phyloP scores from a whole-genome alignment of 2,113 vertebrate genomes.

The Bucco capensis region DNA sequence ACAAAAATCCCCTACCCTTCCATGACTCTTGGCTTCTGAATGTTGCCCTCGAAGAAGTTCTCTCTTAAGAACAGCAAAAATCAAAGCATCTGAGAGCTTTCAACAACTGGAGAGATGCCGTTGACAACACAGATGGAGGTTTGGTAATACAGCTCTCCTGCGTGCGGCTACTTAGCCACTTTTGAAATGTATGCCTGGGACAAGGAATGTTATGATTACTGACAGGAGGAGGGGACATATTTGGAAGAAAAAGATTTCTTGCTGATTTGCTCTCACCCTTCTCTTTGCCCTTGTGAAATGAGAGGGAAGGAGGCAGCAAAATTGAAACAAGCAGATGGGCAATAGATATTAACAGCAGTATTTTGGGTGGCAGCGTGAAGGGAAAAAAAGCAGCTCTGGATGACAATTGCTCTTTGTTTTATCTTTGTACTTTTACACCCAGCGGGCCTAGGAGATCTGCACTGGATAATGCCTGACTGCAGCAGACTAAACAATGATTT shows the following conservation, averaged over 20 bases:
- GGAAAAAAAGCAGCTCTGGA: background rate
- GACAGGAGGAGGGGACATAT: background rate
- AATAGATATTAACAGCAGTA: background rate
- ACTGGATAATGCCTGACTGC: conserved; percentile 43
- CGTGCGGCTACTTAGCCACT: background rate
- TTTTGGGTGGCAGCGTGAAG: background rate
- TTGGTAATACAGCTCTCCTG: conserved; percentile 11
- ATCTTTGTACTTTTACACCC: conserved; percentile 34
- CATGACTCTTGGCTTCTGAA: conserved; percentile 36
- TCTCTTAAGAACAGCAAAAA: conserved; percentile 27
- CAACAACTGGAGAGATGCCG: background rate
- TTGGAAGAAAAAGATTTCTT: conserved; percentile 1
- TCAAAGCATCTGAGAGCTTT: conserved; percentile 48
- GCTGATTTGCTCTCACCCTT: background rate
- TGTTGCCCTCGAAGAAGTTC: conserved; percentile 9
- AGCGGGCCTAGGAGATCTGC: conserved; percentile 3
- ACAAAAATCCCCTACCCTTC: conserved; percentile 3
- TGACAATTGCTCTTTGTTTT: conserved; percentile 50
- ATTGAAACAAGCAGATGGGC: background rate
- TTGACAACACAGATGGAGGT: conserved; percentile 21
- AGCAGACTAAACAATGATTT: conserved; percentile 68
- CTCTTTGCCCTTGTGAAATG: background rate
- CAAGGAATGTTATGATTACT: conserved; percentile 16
- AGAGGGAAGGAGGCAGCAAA: background rate
- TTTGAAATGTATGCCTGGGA: background rate